Conservation (phyloP, 2,888 invertebrate genomes). For the Morpho helenor region DNA sequence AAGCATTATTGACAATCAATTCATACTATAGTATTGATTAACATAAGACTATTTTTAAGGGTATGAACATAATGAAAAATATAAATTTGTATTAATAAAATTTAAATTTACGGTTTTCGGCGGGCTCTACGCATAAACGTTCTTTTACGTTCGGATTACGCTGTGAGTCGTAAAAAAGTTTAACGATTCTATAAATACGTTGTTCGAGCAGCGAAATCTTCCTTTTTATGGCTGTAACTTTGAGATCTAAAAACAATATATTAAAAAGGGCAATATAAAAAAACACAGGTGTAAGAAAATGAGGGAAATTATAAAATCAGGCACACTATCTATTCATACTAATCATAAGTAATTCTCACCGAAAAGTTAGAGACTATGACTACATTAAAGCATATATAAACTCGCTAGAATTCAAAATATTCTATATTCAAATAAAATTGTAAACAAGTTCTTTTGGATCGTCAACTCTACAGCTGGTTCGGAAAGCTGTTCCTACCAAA, state of each 20-base stretch:
- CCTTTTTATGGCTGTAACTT: slow-evolving; percentile 29
- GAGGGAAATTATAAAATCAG: background rate
- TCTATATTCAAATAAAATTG: too few relatives aligned
- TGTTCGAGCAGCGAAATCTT: slow-evolving; percentile 43
- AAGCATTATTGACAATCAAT: too few relatives aligned
- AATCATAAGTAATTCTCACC: too few relatives aligned
- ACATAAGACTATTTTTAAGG: background rate
- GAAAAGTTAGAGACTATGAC: too few relatives aligned
- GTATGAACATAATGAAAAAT: slow-evolving; percentile 9
- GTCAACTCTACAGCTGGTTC: too few relatives aligned
- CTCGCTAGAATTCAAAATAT: too few relatives aligned
- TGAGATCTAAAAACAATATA: slow-evolving; percentile 16
- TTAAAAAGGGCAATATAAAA: slow-evolving; percentile 10
- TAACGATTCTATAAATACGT: slow-evolving; percentile 66
- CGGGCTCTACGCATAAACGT: slow-evolving; percentile 50
- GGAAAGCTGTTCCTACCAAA: too few relatives aligned
- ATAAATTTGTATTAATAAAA: slow-evolving; percentile 15
- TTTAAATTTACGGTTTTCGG: slow-evolving; percentile 51
- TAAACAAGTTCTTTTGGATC: too few relatives aligned
- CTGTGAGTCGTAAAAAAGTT: slow-evolving; percentile 57
- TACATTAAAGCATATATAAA: too few relatives aligned
- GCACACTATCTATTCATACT: too few relatives aligned
- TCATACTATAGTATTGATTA: too few relatives aligned
- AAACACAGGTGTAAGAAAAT: slow-evolving; percentile 2
- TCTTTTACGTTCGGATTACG: slow-evolving; percentile 65